Evolutionary conservation across 2,888 invertebrate species (phyloP).

Genomic region (Meliscaeva auricollis): DNA sequence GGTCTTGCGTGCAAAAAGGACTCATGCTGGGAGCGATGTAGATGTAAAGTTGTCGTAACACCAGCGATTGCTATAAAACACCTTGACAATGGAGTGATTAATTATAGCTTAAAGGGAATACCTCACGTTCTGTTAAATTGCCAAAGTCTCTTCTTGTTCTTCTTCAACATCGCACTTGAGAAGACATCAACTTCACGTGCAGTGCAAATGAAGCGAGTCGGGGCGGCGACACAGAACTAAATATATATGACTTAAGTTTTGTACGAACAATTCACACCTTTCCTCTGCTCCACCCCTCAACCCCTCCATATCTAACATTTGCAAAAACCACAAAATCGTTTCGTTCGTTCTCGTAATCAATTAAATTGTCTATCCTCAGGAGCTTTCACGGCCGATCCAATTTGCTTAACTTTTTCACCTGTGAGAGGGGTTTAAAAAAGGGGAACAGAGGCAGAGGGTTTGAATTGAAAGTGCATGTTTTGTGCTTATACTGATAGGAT

Average conservation of each 20-base stretch:
- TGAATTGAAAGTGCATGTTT: conserved; percentile 28
- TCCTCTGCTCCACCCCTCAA: neutral
- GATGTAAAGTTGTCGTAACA: conserved; percentile 32
- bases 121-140: conserved; percentile 58
- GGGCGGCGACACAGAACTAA: conserved; percentile 21
- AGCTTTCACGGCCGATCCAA: conserved; percentile 69
- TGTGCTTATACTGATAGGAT: neutral
- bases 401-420: conserved; percentile 68
- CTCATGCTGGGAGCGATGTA: conserved; percentile 22
- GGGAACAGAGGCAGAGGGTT: neutral
- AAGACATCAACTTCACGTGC: conserved; percentile 32
- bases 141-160: conserved; percentile 45
- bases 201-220: conserved; percentile 60
- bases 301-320: neutral
- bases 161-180: conserved; percentile 27
- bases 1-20: conserved; percentile 43
- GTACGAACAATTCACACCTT: conserved; percentile 20
- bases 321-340: conserved; percentile 60
- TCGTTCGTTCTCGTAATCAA: conserved; percentile 68
- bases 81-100: conserved; percentile 70
- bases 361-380: conserved; percentile 71
- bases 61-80: conserved; percentile 29
- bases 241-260: conserved; percentile 52
- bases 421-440: neutral
- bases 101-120: conserved; percentile 73